A percentile compares a stretch with the other conserved stretches of the same genome.
Evolutionary conservation across 92 coral and sea anemone genomes (phyloP).

Genomic region (Palythoa grandiflora): DNA sequence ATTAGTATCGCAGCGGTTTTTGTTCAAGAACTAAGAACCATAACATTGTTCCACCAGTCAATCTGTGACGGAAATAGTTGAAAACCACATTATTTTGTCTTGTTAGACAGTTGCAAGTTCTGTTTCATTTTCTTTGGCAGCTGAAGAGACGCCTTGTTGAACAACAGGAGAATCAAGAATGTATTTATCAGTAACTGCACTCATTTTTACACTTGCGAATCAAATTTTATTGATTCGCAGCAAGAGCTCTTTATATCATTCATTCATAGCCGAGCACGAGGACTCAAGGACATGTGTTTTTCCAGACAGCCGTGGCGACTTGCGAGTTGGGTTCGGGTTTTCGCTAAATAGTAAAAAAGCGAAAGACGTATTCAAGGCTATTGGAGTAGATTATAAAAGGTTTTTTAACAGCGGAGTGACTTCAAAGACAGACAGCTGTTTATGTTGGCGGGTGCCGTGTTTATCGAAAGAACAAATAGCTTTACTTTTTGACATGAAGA

Average conservation of each 20-base stretch:
- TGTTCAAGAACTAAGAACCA: slow-evolving; percentile 13
- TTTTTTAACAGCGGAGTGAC: background rate
- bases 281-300: slow-evolving; percentile 31
- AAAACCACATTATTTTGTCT: background rate
- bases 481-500: slow-evolving; percentile 31
- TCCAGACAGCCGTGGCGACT: slow-evolving; percentile 16
- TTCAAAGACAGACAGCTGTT: slow-evolving; percentile 17
- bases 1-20: slow-evolving; percentile 3
- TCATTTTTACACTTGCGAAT: background rate
- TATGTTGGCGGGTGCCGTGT: slow-evolving; percentile 36
- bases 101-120: background rate
- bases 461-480: slow-evolving; percentile 35
- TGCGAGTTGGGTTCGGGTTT: slow-evolving; percentile 8
- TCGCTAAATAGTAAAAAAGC: slow-evolving; percentile 25
- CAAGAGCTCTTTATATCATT: background rate
- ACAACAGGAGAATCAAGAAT: background rate
- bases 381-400: slow-evolving; percentile 11
- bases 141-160: background rate
- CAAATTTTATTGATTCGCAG: slow-evolving; percentile 16
- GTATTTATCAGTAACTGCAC: background rate
- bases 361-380: slow-evolving; percentile 5
- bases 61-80: slow-evolving; percentile 40
- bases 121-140: background rate
- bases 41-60: background rate
- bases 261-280: slow-evolving; percentile 49